phyloP scores from a whole-genome alignment of 2,888 invertebrate genomes.

The Phanerotoma sp. region DNA sequence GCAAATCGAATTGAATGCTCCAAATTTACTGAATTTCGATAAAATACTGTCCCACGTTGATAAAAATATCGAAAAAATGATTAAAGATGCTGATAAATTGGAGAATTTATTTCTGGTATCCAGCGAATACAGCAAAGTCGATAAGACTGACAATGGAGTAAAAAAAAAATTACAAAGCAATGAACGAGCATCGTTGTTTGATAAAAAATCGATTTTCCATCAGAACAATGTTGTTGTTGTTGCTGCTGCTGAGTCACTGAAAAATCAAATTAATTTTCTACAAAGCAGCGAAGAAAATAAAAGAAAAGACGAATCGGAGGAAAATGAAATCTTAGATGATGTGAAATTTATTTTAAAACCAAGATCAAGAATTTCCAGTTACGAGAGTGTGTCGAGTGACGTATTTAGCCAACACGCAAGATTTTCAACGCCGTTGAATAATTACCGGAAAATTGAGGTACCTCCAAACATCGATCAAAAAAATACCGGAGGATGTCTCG shows the following conservation, averaged over 20 bases:
- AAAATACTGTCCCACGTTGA: slow-evolving; percentile 24
- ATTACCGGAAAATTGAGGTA: slow-evolving; percentile 13
- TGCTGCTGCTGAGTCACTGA: background rate
- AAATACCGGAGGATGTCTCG: too few species aligned
- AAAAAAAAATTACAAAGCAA: background rate
- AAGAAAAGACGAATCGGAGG: background rate
- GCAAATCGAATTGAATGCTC: slow-evolving; percentile 27
- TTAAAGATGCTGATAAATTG: background rate
- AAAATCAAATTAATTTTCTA: background rate
- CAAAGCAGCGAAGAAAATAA: background rate
- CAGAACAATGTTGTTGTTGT: background rate
- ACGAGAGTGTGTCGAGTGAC: slow-evolving; percentile 10
- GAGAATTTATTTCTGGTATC: background rate
- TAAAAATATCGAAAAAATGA: slow-evolving; percentile 20
- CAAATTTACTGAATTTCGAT: slow-evolving; percentile 28
- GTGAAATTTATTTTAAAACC: slow-evolving; percentile 11
- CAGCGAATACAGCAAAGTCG: background rate
- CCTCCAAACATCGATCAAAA: too few species aligned
- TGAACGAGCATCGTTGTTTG: background rate
- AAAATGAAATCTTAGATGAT: background rate
- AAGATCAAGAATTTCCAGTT: slow-evolving; percentile 8
- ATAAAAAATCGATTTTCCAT: background rate
- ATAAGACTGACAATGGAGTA: background rate
- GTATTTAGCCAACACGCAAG: slow-evolving; percentile 14
- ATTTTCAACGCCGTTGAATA: slow-evolving; percentile 34